Conservation (phyloP, 1,140 invertebrate genomes). For the Antheraea mylitta region DNA sequence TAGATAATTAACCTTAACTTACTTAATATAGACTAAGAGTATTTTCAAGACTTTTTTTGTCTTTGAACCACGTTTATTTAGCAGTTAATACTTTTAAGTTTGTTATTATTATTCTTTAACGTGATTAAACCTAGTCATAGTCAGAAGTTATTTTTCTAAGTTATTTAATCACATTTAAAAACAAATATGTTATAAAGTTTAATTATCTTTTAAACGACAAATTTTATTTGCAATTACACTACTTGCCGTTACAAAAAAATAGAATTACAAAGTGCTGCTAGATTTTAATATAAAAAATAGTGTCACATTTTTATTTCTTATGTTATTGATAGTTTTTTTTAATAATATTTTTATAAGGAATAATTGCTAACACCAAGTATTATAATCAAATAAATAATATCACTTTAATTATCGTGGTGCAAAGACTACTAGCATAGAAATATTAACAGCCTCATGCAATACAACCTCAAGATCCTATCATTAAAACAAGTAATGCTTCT, state of each 20-base stretch:
- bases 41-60: conserved; percentile 32
- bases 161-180: too few species aligned
- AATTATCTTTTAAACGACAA: too few species aligned
- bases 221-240: too few species aligned
- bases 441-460: conserved; percentile 61
- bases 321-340: too few species aligned
- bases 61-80: conserved; percentile 29
- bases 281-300: too few species aligned
- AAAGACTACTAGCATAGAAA: conserved; percentile 35
- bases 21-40: conserved; percentile 27
- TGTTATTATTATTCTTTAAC: too few species aligned
- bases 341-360: too few species aligned
- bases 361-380: background rate
- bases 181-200: too few species aligned
- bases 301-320: too few species aligned
- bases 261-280: too few species aligned
- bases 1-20: background rate
- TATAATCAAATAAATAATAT: background rate
- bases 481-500: conserved; percentile 44
- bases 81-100: conserved; percentile 4
- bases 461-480: conserved; percentile 62
- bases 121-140: background rate
- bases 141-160: too few species aligned
- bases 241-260: too few species aligned
- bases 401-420: conserved; percentile 20